Evolutionary conservation across 2,797 vertebrate genomes (phyloP), one percentile per base, ranked within the genome.

Genomic region (Catharus ustulatus): DNA sequence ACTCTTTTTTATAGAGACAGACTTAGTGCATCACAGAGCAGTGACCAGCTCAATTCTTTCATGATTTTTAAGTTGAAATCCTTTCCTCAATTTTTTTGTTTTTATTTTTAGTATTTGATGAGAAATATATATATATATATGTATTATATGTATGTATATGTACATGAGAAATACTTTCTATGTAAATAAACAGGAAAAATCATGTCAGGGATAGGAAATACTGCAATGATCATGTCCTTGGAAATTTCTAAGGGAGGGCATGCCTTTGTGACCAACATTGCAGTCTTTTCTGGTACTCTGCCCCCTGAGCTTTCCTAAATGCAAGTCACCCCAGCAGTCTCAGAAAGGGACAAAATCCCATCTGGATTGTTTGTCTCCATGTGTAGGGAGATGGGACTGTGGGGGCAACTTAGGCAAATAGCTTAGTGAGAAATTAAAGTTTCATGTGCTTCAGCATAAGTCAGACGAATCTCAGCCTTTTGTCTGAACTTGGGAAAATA

Each of bases 401-500:
- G 43, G n/a, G 49, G 64, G 27, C 7, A 75, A 68, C 17, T 71
- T 43, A 42, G 34, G 22, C 74, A 86, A 85, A 84, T 4, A 81
- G 18, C 29, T 66, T 45, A 75, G 36, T 40, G 48, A 86, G 58
- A 91, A 88, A 89, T 52, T 82, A 5, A 12, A 55, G 11, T 73
- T 85, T 81, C 58, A 59, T 63, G 23, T 62, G 55, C 26, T 62
- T 87, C 52, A 51, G 11, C 15, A 8, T 29, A 52, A 83, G 79
- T 62, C 54, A 88, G n/a, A 90, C 38, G 46, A 63, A 80, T 72
- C 62, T 90, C 69, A 78, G 18, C 23, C 80, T 90, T 91, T 86
- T 87, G n/a, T 71, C 52, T 91, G 34, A 90, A 74, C 42, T 86
- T 89, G 79, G 91, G 87, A 96, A 93, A 95, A 72, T 16, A 89